phyloP scores from a whole-genome alignment of 2,888 invertebrate genomes.

The Himalopsyche anomala region DNA sequence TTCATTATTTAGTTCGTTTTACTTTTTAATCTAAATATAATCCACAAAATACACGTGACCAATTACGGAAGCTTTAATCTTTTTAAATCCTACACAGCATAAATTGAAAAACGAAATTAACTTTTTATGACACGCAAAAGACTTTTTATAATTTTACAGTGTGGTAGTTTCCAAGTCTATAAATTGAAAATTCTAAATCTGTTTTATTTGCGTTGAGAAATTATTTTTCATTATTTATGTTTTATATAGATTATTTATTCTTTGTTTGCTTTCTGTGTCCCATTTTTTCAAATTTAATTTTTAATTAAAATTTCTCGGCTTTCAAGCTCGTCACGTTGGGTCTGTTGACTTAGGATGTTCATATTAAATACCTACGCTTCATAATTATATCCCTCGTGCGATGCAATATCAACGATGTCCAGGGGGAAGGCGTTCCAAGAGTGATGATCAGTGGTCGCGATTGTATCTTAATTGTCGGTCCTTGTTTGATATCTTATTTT shows the following conservation, averaged over 20 bases:
- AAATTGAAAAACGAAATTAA: background rate
- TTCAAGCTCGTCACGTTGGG: background rate
- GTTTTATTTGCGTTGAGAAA: background rate
- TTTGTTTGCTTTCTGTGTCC: background rate
- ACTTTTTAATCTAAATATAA: slow-evolving; percentile 8
- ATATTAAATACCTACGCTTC: background rate
- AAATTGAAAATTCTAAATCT: background rate
- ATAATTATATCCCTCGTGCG: background rate
- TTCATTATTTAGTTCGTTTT: background rate
- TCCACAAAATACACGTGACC: background rate
- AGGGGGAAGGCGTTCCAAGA: background rate
- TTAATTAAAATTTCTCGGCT: background rate
- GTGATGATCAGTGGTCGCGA: background rate
- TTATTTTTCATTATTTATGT: background rate
- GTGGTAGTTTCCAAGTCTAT: background rate
- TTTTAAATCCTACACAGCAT: background rate
- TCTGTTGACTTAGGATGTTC: background rate
- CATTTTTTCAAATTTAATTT: background rate
- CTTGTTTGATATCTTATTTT: no score
- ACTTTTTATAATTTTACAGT: background rate
- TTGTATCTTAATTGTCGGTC: no score
- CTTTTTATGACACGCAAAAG: background rate
- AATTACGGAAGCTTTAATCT: background rate
- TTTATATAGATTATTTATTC: background rate
- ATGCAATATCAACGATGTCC: background rate